Conservation (phyloP, 1,140 invertebrate genomes). For the Trichogramma pretiosum region DNA sequence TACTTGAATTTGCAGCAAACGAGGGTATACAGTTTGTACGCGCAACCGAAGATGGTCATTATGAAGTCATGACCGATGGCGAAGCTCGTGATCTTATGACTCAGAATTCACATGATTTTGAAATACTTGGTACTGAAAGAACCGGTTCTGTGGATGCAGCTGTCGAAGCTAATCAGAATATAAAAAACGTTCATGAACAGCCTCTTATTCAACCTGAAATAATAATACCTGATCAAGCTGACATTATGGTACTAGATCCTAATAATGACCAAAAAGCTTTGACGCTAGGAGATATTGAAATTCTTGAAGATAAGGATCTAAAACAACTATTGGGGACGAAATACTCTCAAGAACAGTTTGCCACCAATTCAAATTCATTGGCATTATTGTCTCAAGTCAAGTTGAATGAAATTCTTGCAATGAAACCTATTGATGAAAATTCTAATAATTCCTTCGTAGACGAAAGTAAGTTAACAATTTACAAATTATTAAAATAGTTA, state of each 20-base stretch:
- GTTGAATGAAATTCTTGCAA: slow-evolving; percentile 35
- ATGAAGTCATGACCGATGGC: slow-evolving; percentile 42
- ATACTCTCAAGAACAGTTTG: slow-evolving; percentile 32
- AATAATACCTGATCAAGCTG: slow-evolving; percentile 26
- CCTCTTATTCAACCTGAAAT: slow-evolving; percentile 20
- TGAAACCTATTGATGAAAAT: slow-evolving; percentile 25
- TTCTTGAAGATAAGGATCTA: slow-evolving; percentile 34
- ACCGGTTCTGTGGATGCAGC: slow-evolving; percentile 26
- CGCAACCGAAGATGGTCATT: slow-evolving; percentile 43
- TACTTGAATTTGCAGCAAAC: slow-evolving; percentile 41
- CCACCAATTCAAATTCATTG: slow-evolving; percentile 21
- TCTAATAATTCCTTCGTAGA: slow-evolving; percentile 16
- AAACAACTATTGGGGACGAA: slow-evolving; percentile 33
- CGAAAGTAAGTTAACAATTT: slow-evolving; percentile 19
- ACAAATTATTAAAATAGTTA: background rate
- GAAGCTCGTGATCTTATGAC: slow-evolving; percentile 43
- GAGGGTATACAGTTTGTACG: slow-evolving; percentile 45
- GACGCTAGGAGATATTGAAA: slow-evolving; percentile 30
- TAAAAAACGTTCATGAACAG: slow-evolving; percentile 5
- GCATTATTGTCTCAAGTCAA: slow-evolving; percentile 35
- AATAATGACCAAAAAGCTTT: slow-evolving; percentile 26
- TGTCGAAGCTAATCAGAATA: slow-evolving; percentile 13
- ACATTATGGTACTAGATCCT: slow-evolving; percentile 36
- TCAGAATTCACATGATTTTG: slow-evolving; percentile 41
- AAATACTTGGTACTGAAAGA: slow-evolving; percentile 37